Evolutionary conservation across 2,888 invertebrate species (phyloP).

Genomic region (Andrena marginata): DNA sequence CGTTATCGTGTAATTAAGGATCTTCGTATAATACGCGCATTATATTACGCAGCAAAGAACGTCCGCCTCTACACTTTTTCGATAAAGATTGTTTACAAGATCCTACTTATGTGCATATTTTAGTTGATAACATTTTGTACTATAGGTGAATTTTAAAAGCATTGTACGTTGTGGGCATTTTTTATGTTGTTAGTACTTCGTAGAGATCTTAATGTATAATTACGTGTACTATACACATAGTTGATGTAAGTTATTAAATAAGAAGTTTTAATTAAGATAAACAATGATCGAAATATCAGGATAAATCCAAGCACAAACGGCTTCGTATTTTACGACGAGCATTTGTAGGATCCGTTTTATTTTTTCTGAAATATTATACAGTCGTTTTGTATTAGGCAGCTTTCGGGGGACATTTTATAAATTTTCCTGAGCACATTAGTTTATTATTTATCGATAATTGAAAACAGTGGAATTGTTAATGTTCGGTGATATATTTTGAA

Average conservation of each 20-base stretch:
- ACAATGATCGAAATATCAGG: neutral
- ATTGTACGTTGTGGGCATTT: neutral
- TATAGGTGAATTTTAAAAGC: conserved; percentile 4
- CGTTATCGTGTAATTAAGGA: neutral
- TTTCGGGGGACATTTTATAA: neutral
- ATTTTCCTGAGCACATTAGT: neutral
- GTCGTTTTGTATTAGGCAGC: neutral
- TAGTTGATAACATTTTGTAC: conserved; percentile 43
- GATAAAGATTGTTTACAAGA: neutral
- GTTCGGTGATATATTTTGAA: too few species aligned
- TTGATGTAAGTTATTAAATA: neutral
- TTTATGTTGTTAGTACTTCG: neutral
- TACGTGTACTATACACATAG: conserved; percentile 1
- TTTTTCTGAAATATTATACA: conserved; percentile 13
- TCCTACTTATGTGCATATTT: conserved; percentile 11
- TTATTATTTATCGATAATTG: conserved; percentile 11
- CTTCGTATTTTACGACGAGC: conserved; percentile 44
- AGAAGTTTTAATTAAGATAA: neutral
- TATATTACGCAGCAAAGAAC: neutral
- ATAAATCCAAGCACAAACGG: conserved; percentile 22
- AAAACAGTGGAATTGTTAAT: neutral
- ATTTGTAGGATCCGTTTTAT: conserved; percentile 9
- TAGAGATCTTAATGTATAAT: conserved; percentile 2
- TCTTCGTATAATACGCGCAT: neutral
- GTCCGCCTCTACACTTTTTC: neutral